Evolutionary conservation across 2,888 invertebrate genomes (phyloP), one percentile per base, ranked within the genome.

Genomic region (Minunthozetes semirufus): DNA sequence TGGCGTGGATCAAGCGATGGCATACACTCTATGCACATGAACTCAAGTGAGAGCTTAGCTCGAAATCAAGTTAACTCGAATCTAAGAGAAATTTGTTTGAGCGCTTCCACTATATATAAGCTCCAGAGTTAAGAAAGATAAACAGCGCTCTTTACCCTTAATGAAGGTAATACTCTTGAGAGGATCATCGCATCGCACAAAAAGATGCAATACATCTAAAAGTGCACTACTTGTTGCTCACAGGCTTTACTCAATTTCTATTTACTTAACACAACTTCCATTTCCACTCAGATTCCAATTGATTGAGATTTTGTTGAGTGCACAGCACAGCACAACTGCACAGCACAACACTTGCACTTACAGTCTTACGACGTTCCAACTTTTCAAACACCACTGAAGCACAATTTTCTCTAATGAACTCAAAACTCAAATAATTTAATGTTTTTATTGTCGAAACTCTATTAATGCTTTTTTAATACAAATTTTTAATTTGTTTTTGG

Each of bases 141-240:
- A 70, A 70, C 25, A 70, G 70, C 38, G 46, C 70, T 68, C 42
- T 68, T 68, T 68, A 68, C 68, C 70, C 42, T 70, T 70, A 70
- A 70, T 70, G 70, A 70, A 70, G 70, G 70, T 70, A 70, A 70
- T 70, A 70, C 70, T 70, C 70, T 48, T 46, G 70, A 70, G 70
- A 70, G 70, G 70, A 70, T 70, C 70, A 70, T 70, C 46, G 70
- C 70, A 70, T 66, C 70, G 25, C 42, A 70, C 42, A 70, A 25
- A 70, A 42, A 42, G 42, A 42, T 22, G 9, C 70, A 68, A 33
- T 33, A 63, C 59, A 59, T 59, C 13, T 25, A 59, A 25, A 25
- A 66, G 33, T 66, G 33, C 63, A 66, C 63, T 29, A 66, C 63
- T 66, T 66, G 63, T 66, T 66, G 63, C 33, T 19, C 63, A 46